phyloP scores from a whole-genome alignment of 2,888 invertebrate genomes.

The Hydroisotoma schaefferi region DNA sequence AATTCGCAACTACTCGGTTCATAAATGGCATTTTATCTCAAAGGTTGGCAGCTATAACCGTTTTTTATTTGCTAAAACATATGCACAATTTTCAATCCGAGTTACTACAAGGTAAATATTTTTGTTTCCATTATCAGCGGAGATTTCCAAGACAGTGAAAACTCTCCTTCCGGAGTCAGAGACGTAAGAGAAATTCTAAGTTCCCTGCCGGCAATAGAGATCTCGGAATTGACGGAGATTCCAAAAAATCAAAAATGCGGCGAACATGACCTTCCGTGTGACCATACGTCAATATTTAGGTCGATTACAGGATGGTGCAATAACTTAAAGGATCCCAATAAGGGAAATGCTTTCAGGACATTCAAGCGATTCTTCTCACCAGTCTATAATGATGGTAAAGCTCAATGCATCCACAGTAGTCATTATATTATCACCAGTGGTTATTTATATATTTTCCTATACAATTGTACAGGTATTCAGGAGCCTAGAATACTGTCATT shows the following conservation, averaged over 20 bases:
- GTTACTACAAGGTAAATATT: no score
- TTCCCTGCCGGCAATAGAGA: slow-evolving; percentile 54
- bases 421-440: no score
- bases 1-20: slow-evolving; percentile 55
- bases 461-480: slow-evolving; percentile 39
- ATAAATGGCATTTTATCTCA: slow-evolving; percentile 51
- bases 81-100: neutral
- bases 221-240: slow-evolving; percentile 53
- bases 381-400: slow-evolving; percentile 53
- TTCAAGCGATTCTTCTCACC: slow-evolving; percentile 54
- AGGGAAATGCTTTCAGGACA: slow-evolving; percentile 54
- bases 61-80: neutral
- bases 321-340: slow-evolving; percentile 54
- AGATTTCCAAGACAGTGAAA: slow-evolving; percentile 52
- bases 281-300: slow-evolving; percentile 54
- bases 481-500: slow-evolving; percentile 31
- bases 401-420: no score
- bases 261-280: slow-evolving; percentile 55
- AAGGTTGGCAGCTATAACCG: slow-evolving; percentile 17
- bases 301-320: slow-evolving; percentile 56
- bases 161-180: slow-evolving; percentile 47
- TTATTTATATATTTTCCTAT: neutral
- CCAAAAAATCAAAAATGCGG: slow-evolving; percentile 54
- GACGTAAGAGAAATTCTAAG: slow-evolving; percentile 53
- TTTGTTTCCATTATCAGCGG: slow-evolving; percentile 25